Percentiles rank a stretch among this genome's conserved stretches.
These are phyloP conservation scores for Seriola dumerili DNA, from an alignment of 2,113 vertebrate species.

Conservation along the genomic window DNA sequence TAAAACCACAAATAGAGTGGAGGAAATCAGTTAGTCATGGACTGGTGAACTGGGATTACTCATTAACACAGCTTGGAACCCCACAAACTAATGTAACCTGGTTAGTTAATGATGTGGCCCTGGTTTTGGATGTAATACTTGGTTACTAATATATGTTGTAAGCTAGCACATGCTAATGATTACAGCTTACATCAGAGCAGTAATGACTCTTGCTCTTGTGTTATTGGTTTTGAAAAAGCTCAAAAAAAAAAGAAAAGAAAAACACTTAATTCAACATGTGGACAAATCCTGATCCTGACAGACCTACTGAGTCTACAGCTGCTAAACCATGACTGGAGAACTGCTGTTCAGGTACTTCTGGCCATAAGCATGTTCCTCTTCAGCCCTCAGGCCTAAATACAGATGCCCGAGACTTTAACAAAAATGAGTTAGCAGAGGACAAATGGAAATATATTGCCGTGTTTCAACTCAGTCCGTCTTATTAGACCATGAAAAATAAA, in stretches of 20 bases:
- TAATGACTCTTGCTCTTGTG: too few species aligned
- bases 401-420: neutral
- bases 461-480: neutral
- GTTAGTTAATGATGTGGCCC: neutral
- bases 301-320: neutral
- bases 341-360: neutral
- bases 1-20: too few species aligned
- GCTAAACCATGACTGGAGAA: neutral
- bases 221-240: too few species aligned
- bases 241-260: too few species aligned
- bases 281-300: neutral
- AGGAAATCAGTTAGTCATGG: too few species aligned
- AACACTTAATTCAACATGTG: neutral
- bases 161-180: neutral
- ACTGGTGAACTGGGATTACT: too few species aligned
- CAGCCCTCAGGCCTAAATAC: neutral
- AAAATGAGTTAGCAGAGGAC: neutral
- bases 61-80: neutral
- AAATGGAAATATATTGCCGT: neutral
- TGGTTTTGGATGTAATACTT: neutral
- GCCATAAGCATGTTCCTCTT: neutral
- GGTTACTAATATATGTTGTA: neutral
- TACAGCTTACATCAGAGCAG: neutral
- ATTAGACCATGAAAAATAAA: slow-evolving; percentile 10
- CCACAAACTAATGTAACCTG: neutral